phyloP scores from a whole-genome alignment of 2,113 vertebrate genomes.

The Rutilus rutilus region DNA sequence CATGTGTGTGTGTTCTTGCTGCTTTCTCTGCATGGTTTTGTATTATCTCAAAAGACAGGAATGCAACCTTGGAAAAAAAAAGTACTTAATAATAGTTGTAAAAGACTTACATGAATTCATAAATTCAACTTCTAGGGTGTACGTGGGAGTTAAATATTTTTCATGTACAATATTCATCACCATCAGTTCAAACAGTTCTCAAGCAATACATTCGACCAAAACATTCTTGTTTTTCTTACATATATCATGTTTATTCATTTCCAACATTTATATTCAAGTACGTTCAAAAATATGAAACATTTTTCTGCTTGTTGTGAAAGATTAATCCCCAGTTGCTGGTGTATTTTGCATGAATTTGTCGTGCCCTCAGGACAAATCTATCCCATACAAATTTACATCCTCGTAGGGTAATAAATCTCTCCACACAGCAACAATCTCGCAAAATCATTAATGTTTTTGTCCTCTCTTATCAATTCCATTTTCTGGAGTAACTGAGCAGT shows the following conservation, averaged over 20 bases:
- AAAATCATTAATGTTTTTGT: conserved; percentile 50
- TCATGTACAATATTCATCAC: conserved; percentile 2
- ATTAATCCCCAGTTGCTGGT: conserved; percentile 9
- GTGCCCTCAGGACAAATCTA: conserved; percentile 27
- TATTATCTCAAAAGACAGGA: not conserved
- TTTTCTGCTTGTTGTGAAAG: conserved; percentile 11
- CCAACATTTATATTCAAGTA: conserved; percentile 19
- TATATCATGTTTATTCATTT: conserved; percentile 21
- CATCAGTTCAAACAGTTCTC: not conserved
- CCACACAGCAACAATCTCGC: conserved; percentile 28
- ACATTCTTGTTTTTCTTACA: conserved; percentile 12
- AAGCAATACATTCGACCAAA: not conserved
- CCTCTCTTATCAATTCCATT: conserved; percentile 51
- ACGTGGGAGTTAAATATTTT: conserved; percentile 19
- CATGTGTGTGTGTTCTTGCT: not conserved
- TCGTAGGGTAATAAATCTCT: conserved; percentile 33
- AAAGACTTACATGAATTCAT: conserved; percentile 21
- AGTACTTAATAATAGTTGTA: not conserved
- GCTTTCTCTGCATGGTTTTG: not conserved
- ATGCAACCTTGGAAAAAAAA: conserved; percentile 41
- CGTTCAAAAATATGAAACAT: not conserved
- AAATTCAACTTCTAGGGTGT: not conserved
- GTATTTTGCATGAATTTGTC: conserved; percentile 38
- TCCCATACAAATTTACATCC: conserved; percentile 38
- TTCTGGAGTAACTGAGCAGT: conserved; percentile 55